phyloP scores from a whole-genome alignment of 1,140 invertebrate genomes.

The Apis cerana region DNA sequence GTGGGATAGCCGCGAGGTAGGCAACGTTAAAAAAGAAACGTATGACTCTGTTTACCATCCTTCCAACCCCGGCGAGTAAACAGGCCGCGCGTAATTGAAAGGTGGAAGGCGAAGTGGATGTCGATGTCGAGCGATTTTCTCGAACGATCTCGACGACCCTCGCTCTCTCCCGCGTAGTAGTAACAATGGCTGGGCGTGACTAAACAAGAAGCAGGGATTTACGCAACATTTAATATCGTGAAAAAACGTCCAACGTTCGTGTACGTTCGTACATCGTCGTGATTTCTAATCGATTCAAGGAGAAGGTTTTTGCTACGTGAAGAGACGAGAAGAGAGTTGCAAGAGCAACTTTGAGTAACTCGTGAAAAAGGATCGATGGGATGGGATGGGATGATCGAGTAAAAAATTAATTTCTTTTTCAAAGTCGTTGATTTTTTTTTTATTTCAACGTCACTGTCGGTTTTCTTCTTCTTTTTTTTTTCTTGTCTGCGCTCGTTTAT shows the following conservation, averaged over 20 bases:
- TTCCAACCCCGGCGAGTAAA: constrained; percentile 35
- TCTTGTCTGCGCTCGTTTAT: neutral
- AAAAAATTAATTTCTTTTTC: neutral
- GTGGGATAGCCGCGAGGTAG: constrained; percentile 1
- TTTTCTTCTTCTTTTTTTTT: neutral
- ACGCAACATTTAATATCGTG: constrained; percentile 44
- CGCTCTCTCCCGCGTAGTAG: neutral
- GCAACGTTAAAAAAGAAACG: constrained; percentile 37
- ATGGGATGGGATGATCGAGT: neutral
- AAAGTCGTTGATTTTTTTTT: neutral
- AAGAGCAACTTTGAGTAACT: too few species aligned
- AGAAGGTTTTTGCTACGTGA: neutral
- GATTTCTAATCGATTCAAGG: constrained; percentile 3
- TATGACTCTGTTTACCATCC: constrained; percentile 48
- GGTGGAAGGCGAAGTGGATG: constrained; percentile 16
- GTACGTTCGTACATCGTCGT: constrained; percentile 1
- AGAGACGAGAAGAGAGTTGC: neutral
- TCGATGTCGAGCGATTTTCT: constrained; percentile 48
- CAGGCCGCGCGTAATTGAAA: constrained; percentile 44
- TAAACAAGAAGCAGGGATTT: constrained; percentile 43
- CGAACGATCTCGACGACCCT: neutral
- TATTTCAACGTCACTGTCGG: too few species aligned
- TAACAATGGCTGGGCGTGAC: constrained; percentile 28
- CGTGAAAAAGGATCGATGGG: too few species aligned
- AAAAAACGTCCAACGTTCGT: constrained; percentile 22